Base-by-base conservation (phyloP, 1,140 invertebrate species). In the Hyposmocoma kahamanoa region DNA sequence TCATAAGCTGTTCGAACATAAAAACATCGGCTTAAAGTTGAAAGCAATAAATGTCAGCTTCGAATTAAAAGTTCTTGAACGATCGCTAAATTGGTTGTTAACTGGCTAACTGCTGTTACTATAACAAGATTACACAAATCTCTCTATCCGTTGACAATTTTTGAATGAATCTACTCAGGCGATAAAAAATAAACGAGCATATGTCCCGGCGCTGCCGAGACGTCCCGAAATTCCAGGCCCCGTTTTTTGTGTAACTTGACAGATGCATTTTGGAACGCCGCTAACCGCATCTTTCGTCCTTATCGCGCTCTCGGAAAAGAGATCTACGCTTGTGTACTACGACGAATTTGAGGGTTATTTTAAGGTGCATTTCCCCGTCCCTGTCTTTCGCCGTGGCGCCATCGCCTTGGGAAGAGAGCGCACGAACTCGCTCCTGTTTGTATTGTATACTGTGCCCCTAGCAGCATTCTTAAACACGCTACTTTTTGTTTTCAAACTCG, bases 91-190 rank as follows among this genome's bases (percentile, higher is more conserved):
- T 65, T 61, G 67, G 67, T 70, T 75, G 76, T 72, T 72, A 64
- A 70, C 62, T 30, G 51, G 39, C 58, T 51, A 60, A 61, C 59
- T 65, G 53, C 68, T 73, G 72, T 77, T 67, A 75, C 68, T 69
- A 62, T 78, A 84, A 84, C 77, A 73, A 80, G 77, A 83, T 84
- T 83, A 84, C 77, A 83, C 75, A 81, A 83, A 79, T 81, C 78
- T 69, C 59, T 42, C 63, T 75, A 71, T 66, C 56, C 75, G 72
- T 72, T 76, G 75, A 80, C 72, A 73, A 76, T 81, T 78, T 84
- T 84, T 84, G 81, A 84, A 84, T 84, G 81, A 82, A 84, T 69
- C 77, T 67, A 63, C 59, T 64, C 61, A 15, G 50, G 51, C 47
- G 47, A 58, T 70, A 74, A 82, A 84, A 78, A 78, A 76, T 75